Evolutionary conservation across 2,113 vertebrate genomes (phyloP), one percentile per base, ranked within the genome.

Genomic region (Coryphaenoides rupestris): DNA sequence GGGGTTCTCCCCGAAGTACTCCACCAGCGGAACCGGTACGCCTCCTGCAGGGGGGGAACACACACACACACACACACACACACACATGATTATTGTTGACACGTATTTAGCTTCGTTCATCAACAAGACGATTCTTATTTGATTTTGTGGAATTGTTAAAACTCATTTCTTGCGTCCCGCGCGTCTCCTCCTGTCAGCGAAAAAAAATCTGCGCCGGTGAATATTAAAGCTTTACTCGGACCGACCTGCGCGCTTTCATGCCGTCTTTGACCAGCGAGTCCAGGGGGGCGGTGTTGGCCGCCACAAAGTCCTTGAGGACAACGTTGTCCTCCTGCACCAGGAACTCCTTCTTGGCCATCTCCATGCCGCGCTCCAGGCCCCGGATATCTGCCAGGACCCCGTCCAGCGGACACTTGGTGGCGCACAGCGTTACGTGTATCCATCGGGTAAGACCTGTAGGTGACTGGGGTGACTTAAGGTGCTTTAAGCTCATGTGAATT

Each of bases 1-100:
- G 61, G 94, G 89, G 63, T 96, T 98, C 72, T 99, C 97, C 46
- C 96, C 96, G 0, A 95, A 98, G 79, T 98, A 99, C 63, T 96
- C 94, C 83, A 99, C 95, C 1, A 90, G n/a, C 93, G 0, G 93
- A 92, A 21, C 85, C 82, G 0, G n/a, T 95, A 99, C 0, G 94
- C 92, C 72, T 99, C 97, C 97, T 99, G 61, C 3, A 7, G 23
- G 61, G 61, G 67, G 78, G 15, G n/a, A 69, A 65, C 4, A 57
- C 9, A 19, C 10, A 19, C 14, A 57, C 9, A 19, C 12, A n/a
- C 12, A 58, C 0, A n/a, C 4, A 40, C 9, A 40, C 9, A 40
- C 33, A n/a, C n/a, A n/a, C n/a, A n/a, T n/a, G n/a, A n/a, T n/a
- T n/a, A n/a, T n/a, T n/a, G n/a, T n/a, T n/a, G n/a, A n/a, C n/a